These are phyloP conservation scores for Papilio elwesi DNA, from an alignment of 2,888 invertebrate species.

Conservation along the genomic window DNA sequence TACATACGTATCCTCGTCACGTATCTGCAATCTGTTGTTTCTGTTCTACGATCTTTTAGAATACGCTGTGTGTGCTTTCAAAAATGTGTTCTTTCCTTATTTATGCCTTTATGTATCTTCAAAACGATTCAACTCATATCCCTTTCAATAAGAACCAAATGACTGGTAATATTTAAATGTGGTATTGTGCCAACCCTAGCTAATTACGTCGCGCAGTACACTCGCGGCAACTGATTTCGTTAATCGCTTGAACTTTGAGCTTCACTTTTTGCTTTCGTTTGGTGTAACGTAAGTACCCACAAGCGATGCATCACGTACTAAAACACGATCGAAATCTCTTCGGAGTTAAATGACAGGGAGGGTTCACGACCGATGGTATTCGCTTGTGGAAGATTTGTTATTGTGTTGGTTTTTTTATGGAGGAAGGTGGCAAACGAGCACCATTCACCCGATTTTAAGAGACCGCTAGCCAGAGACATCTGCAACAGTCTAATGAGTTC, in stretches of 20 bases:
- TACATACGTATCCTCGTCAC: too few relatives aligned
- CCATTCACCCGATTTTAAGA: neutral
- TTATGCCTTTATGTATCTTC: too few relatives aligned
- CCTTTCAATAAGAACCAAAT: too few relatives aligned
- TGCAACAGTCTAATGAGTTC: too few relatives aligned
- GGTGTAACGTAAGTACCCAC: neutral
- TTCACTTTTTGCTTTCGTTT: slow-evolving; percentile 18
- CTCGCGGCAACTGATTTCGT: slow-evolving; percentile 30
- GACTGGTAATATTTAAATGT: neutral
- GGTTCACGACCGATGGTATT: neutral
- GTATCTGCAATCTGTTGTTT: too few relatives aligned
- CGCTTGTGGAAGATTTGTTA: neutral
- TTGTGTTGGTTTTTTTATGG: too few relatives aligned
- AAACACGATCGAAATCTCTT: neutral
- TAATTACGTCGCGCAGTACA: slow-evolving; percentile 27
- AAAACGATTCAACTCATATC: too few relatives aligned
- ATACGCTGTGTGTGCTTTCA: too few relatives aligned
- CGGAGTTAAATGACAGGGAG: neutral
- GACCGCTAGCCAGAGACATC: too few relatives aligned
- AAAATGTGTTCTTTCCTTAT: too few relatives aligned
- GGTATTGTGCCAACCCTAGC: slow-evolving; percentile 16
- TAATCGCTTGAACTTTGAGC: slow-evolving; percentile 34
- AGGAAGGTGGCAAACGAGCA: too few relatives aligned
- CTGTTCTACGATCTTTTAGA: too few relatives aligned
- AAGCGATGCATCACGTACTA: neutral